These are phyloP conservation scores for Adela reaumurella DNA, from an alignment of 2,888 invertebrate species.

Conservation along the genomic window DNA sequence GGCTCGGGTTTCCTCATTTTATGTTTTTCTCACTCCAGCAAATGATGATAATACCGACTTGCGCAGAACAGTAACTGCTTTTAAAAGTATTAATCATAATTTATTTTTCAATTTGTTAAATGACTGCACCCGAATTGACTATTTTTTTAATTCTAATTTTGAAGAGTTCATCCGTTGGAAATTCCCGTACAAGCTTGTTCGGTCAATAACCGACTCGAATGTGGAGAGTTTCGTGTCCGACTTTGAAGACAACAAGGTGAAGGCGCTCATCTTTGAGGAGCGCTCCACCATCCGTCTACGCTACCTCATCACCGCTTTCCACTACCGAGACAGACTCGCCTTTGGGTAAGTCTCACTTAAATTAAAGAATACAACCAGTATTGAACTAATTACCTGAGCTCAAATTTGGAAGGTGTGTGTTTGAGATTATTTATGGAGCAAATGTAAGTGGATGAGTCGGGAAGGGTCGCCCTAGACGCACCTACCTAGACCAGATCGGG, in stretches of 20 bases:
- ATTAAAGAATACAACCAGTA: background rate
- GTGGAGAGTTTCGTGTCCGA: conserved; percentile 77
- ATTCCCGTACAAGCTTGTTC: conserved; percentile 79
- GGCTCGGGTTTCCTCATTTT: no score
- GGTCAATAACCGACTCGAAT: conserved; percentile 66
- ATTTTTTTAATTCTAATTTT: conserved; percentile 13
- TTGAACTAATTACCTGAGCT: background rate
- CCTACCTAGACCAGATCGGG: no score
- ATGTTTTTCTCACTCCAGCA: no score
- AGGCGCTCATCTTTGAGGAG: conserved; percentile 85
- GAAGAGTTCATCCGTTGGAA: conserved; percentile 83
- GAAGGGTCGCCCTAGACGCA: no score
- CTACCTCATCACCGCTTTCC: conserved; percentile 85
- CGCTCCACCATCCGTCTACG: conserved; percentile 72
- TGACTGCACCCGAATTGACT: background rate
- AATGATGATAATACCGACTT: no score
- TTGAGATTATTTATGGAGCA: background rate
- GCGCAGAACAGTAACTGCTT: no score
- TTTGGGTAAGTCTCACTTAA: conserved; percentile 64
- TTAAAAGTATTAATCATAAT: no score
- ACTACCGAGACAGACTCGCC: conserved; percentile 78
- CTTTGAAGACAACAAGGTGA: conserved; percentile 89
- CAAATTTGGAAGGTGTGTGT: background rate
- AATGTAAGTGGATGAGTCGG: no score
- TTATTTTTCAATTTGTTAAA: no score